Base-by-base conservation (phyloP, 1,140 invertebrate genomes). In the Tetramorium parvispinum region DNA sequence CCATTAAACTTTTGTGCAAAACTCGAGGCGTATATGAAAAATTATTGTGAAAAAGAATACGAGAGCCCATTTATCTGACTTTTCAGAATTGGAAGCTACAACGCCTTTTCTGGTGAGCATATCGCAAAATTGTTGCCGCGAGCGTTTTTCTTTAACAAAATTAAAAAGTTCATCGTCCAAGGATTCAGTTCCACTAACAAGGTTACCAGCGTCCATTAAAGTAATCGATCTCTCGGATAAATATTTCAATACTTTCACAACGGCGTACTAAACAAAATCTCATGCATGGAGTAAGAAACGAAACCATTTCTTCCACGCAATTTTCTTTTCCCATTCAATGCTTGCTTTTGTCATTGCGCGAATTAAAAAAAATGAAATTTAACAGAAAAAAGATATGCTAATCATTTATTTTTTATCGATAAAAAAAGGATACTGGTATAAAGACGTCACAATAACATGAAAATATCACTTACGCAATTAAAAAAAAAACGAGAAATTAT, bases 141-240 rank as follows among this genome's bases (percentile, higher is more conserved):
- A 46, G 21, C 18, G 27, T 1, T 73, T 75, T 83, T 73, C 55
- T 24, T 83, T 79, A 68, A 73, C 18, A 59, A 75, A 83, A 83
- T 83, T 83, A 83, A 83, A 83, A 83, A 83, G 55, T 61, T 83
- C n/a, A 13, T 46, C 13, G 24, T 55, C 27, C 24, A 49, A 37
- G n/a, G 13, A 61, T 70, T 83, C 53, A 32, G 79, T 73, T 75
- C 7, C 24, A 18, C 27, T 83, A 83, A 83, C 68, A 75, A 49
- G 53, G 79, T 83, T 59, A 61, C 24, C 13, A 59, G n/a, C 40
- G 37, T 59, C 66, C 79, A 82, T 82, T 75, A 83, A 49, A 83
- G 66, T 49, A 83, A 83, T 83, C 68, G 53, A 83, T 83, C 79
- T 53, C 21, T 11, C 51, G 8, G 43, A 75, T 83, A 83, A 83